These are phyloP conservation scores for Anthonomus grandis DNA, from an alignment of 1,140 invertebrate species.

Conservation along the genomic window DNA sequence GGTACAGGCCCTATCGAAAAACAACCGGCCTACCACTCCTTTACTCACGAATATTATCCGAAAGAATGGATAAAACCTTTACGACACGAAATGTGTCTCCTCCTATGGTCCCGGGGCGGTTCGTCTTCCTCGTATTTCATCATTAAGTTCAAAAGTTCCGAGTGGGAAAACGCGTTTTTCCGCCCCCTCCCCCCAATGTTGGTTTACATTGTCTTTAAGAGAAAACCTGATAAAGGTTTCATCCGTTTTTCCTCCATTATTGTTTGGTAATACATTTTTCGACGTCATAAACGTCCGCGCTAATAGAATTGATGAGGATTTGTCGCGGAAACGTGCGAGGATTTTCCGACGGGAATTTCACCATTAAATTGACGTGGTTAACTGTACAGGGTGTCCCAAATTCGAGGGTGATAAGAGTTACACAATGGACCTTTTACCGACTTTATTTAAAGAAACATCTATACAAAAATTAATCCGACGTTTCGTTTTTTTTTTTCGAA, in stretches of 20 bases:
- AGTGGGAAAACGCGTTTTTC: conserved; percentile 25
- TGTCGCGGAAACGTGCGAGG: background rate
- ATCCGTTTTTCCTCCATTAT: conserved; percentile 4
- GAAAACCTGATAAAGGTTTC: background rate
- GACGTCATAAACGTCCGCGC: background rate
- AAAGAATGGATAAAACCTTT: conserved; percentile 10
- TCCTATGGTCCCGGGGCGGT: conserved; percentile 5
- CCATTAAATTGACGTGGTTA: too few relatives aligned
- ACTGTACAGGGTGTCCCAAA: too few relatives aligned
- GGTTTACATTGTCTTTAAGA: conserved; percentile 6
- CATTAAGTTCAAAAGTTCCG: conserved; percentile 28
- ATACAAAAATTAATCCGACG: too few relatives aligned
- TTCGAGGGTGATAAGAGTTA: too few relatives aligned
- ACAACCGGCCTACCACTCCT: conserved; percentile 4
- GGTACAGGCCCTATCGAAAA: conserved; percentile 6
- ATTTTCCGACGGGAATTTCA: too few relatives aligned
- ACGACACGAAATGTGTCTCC: conserved; percentile 17
- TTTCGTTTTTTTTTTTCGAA: too few relatives aligned
- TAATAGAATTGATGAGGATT: conserved; percentile 5
- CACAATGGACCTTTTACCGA: too few relatives aligned
- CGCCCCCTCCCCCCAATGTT: too few relatives aligned
- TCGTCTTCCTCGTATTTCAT: conserved; percentile 21
- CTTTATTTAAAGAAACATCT: too few relatives aligned
- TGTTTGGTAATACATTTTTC: conserved; percentile 8
- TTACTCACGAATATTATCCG: conserved; percentile 16